Evolutionary conservation across 2,797 vertebrate genomes (phyloP), one percentile per base, ranked within the genome.

Genomic region (Mus caroli): DNA sequence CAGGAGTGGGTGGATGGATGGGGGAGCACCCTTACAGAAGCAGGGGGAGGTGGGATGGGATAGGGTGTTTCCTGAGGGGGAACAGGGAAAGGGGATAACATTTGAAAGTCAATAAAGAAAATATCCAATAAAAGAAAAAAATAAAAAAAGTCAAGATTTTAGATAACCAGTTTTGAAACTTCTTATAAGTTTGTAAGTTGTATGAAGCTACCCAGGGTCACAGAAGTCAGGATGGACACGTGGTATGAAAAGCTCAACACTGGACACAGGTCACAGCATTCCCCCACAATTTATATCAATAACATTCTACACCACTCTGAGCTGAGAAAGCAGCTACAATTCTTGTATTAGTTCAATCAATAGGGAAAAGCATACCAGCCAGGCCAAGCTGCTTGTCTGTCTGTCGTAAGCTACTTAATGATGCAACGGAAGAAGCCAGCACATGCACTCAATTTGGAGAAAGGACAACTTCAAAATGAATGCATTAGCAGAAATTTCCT

Each of bases 391-490:
- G 37, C 71, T 40, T 88, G 54, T 40, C 40, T 88, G 43, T 34
- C 37, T 94, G 40, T 54, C 86, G 71, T 71, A 56, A 84, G 43
- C 60, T 60, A 46, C 34, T 60, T 37, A 52, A 62, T 10, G 22
- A 19, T 8, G 4, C 20, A 87, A 56, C 43, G 22, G 64, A 82
- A 95, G 76, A 92, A 78, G 71, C 50, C 43, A 56, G 46, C 11
- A 67, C 43, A 88, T 92, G 69, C 37, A 62, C 50, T 91, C 34
- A 79, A 2, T 67, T 54, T 88, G 64, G 43, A 90, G 34, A 43
- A 94, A 92, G 69, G 40, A 67, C 73, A 88, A 62, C 69, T 90
- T 93, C 88, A 58, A 84, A 77, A 58, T n/a, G 17, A 90, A 64
- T 40, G n/a, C 20, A 43, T 75, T 24, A 69, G 17, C 7, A 71